These are phyloP conservation scores for Axinella damicornis DNA, from an alignment of 37 sponge, comb jelly and placozoan species.

Conservation along the genomic window DNA sequence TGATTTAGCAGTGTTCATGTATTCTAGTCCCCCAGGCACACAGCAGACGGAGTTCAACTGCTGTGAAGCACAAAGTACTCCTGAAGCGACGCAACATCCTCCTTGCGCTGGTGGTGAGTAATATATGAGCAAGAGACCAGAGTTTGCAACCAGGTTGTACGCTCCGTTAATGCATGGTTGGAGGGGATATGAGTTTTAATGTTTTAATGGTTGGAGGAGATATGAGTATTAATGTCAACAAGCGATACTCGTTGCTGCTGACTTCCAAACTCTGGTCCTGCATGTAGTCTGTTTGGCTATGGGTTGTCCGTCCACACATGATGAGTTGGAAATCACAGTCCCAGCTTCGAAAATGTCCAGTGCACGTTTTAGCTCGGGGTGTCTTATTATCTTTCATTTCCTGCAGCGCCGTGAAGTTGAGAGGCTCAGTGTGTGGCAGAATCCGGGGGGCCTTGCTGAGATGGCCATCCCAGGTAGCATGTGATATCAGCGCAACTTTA, in stretches of 20 bases:
- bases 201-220: no score
- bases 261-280: no score
- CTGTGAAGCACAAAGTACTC: constrained; percentile 48
- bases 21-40: constrained; percentile 24
- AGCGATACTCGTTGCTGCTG: neutral
- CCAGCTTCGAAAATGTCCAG: neutral
- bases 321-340: neutral
- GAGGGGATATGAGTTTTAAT: no score
- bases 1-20: neutral
- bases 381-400: neutral
- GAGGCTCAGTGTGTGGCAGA: constrained; percentile 78
- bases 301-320: neutral
- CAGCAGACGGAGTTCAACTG: constrained; percentile 25
- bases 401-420: constrained; percentile 73
- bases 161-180: no score
- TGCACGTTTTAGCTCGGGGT: no score
- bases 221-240: no score
- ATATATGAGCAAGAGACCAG: no score
- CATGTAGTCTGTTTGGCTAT: no score
- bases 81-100: constrained; percentile 66
- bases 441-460: constrained; percentile 41
- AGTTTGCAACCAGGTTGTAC: no score
- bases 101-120: constrained; percentile 64
- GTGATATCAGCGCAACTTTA: no score
- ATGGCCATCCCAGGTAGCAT: constrained; percentile 48